Conservation (phyloP, 2,113 vertebrate genomes). For the Heterotis niloticus region DNA sequence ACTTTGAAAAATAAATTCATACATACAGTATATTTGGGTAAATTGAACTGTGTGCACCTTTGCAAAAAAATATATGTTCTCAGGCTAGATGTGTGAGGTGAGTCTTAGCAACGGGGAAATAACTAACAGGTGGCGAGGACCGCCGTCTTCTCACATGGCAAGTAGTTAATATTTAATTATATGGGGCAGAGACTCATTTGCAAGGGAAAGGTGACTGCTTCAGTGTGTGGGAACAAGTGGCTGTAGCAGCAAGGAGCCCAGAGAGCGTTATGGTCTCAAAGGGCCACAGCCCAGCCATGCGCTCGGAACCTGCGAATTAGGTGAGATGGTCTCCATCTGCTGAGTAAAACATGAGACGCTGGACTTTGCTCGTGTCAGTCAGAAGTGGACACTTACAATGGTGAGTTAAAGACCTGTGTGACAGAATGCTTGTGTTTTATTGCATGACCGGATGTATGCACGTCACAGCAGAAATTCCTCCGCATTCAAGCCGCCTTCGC, state of each 20-base stretch:
- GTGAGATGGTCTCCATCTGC: no score
- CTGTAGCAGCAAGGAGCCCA: not conserved
- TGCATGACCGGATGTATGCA: no score
- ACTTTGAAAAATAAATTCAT: no score
- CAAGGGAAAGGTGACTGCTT: constrained; percentile 23
- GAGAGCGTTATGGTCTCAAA: not conserved
- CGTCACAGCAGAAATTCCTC: no score
- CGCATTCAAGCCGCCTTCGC: no score
- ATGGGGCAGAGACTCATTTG: constrained; percentile 21
- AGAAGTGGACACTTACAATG: no score
- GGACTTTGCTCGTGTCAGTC: no score
- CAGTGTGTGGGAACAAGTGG: not conserved
- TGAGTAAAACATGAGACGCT: not conserved
- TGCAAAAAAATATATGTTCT: not conserved
- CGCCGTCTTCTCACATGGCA: constrained; percentile 21
- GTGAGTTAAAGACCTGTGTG: no score
- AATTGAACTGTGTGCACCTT: not conserved
- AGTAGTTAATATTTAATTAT: constrained; percentile 30
- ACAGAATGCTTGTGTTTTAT: no score
- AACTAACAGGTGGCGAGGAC: constrained; percentile 21
- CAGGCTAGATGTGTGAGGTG: not conserved
- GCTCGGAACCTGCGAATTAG: not conserved
- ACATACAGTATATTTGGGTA: not conserved
- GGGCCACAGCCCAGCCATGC: not conserved
- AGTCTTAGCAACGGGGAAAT: not conserved